Percentiles rank a stretch among this genome's conserved stretches.
phyloP scores from a whole-genome alignment of 2,797 vertebrate genomes.

The Yasuhikotakia modesta region DNA sequence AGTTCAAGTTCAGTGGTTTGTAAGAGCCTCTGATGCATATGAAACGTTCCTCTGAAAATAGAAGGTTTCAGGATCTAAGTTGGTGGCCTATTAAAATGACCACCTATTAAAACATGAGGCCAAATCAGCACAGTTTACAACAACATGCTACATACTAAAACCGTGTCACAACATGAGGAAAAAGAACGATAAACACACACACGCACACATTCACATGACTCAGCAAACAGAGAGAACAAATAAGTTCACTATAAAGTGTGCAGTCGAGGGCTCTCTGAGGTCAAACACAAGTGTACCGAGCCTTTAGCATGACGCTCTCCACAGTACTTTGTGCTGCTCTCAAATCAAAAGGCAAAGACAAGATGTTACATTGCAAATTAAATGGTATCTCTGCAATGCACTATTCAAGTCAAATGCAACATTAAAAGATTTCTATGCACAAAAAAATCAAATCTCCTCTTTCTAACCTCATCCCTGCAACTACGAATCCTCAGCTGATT shows the following conservation, averaged over 20 bases:
- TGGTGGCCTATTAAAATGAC: not conserved
- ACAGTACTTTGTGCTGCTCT: slow-evolving; percentile 93
- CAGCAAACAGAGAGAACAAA: slow-evolving; percentile 25
- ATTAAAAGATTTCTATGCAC: slow-evolving; percentile 15
- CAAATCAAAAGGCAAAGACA: slow-evolving; percentile 72
- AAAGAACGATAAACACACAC: not conserved
- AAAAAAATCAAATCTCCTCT: slow-evolving; percentile 49
- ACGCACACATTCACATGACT: slow-evolving; percentile 31
- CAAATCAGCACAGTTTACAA: slow-evolving; percentile 10
- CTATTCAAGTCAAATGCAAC: slow-evolving; percentile 22
- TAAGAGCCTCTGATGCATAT: not conserved
- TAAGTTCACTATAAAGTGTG: slow-evolving; percentile 65
- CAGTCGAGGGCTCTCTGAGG: slow-evolving; percentile 84
- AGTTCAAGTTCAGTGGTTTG: not conserved
- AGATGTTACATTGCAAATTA: slow-evolving; percentile 43
- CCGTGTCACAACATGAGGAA: not conserved
- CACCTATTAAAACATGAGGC: not conserved
- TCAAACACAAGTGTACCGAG: slow-evolving; percentile 96
- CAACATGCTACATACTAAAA: slow-evolving; percentile 36
- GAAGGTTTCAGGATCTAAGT: not conserved
- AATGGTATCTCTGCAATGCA: not conserved
- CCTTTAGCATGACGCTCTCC: slow-evolving; percentile 87
- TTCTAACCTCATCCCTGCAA: slow-evolving; percentile 57
- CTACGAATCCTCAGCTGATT: slow-evolving; percentile 60
- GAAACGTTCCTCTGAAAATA: not conserved